These are phyloP conservation scores for Allophyes oxyacanthae DNA, from an alignment of 2,888 invertebrate species.

Conservation along the genomic window DNA sequence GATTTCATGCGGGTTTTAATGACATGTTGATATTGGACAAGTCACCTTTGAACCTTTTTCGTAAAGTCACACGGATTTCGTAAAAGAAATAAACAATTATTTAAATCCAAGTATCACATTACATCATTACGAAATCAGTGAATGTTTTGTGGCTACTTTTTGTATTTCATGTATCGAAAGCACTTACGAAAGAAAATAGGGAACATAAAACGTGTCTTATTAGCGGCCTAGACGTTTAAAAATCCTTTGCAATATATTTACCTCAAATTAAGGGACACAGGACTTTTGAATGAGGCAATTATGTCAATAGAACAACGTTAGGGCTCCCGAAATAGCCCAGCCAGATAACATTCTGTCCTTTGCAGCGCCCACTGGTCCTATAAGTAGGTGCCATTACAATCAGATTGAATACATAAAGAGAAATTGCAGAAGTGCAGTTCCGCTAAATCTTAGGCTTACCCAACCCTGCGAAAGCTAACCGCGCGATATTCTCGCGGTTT, in stretches of 20 bases:
- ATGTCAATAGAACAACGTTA: slow-evolving; percentile 24
- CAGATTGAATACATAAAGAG: slow-evolving; percentile 25
- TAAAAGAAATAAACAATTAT: slow-evolving; percentile 30
- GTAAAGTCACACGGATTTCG: slow-evolving; percentile 17
- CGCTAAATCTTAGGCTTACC: background rate
- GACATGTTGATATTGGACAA: slow-evolving; percentile 10
- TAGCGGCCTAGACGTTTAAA: background rate
- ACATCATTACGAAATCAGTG: slow-evolving; percentile 34
- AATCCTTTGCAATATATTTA: background rate
- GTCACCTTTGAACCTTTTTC: slow-evolving; percentile 41
- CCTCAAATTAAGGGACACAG: slow-evolving; percentile 2
- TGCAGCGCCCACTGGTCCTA: slow-evolving; percentile 44
- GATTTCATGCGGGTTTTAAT: slow-evolving; percentile 8
- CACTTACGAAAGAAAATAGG: background rate
- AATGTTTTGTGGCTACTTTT: slow-evolving; percentile 18
- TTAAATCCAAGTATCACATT: slow-evolving; percentile 41
- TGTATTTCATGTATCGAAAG: slow-evolving; percentile 27
- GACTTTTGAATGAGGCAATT: slow-evolving; percentile 35
- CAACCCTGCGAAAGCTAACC: too few species aligned
- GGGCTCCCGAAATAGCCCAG: slow-evolving; percentile 36
- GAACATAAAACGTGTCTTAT: too few species aligned
- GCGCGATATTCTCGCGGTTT: too few species aligned
- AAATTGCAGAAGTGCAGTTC: slow-evolving; percentile 29
- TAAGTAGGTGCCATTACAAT: slow-evolving; percentile 33
- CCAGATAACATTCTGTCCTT: slow-evolving; percentile 40